Evolutionary conservation across 2,797 vertebrate genomes (phyloP), one percentile per base, ranked within the genome.

Genomic region (Sebastes kiyomatsui): DNA sequence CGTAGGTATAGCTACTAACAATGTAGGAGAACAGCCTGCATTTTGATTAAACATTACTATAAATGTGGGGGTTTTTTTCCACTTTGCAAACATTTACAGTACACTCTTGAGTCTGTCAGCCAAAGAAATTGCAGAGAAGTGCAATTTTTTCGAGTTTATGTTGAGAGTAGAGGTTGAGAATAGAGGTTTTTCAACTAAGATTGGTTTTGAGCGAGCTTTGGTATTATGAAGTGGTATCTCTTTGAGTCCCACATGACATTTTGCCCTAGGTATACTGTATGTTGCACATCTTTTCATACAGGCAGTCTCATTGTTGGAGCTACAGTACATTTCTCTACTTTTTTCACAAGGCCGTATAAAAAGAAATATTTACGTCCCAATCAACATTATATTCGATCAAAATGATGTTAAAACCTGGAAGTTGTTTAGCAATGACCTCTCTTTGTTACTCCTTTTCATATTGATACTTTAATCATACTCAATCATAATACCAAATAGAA

Each of bases 221-320:
- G n/a, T 18, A 42, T 52, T 27, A 18, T 72, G 10, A 61, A 72
- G 42, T 22, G 16, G 1, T 16, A 1, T 4, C 22, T 72, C 16
- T 67, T 67, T 77, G 59, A 82, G 1, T 35, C n/a, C n/a, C 11
- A 13, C 10, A 38, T 62, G 62, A 74, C 28, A 61, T 74, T 79
- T 70, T 27, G n/a, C 69, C 35, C 11, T 16, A 6, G 22, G 7
- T 67, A 2, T 28, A 20, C 16, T 72, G 62, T 74, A 28, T 33
- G 22, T 64, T 60, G 22, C 56, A 60, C 25, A 61, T 59, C 20
- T 75, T 73, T 49, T 79, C 32, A 80, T 35, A 14, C 56, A 38
- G n/a, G 33, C 12, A 16, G 22, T 28, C 20, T 73, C 11, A 11
- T 11, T 70, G 55, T n/a, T 35, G 62, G n/a, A 56, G 42, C 42